phyloP scores from a whole-genome alignment of 2,113 vertebrate genomes.

The Hippocampus mohnikei region DNA sequence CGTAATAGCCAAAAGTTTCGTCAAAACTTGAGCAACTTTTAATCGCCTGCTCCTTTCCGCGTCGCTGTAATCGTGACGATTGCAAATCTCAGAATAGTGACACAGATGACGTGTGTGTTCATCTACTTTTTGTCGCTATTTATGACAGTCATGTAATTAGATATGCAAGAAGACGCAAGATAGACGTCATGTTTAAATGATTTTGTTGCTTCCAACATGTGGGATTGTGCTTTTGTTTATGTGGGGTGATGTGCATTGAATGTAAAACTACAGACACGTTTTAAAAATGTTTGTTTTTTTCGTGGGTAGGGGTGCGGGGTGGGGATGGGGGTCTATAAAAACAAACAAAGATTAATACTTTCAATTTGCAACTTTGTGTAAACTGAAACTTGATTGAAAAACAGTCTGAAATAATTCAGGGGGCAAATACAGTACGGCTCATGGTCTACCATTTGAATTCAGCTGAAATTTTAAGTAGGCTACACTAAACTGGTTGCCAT shows the following conservation, averaged over 20 bases:
- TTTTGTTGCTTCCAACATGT: background rate
- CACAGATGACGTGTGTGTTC: background rate
- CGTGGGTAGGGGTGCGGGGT: accelerated
- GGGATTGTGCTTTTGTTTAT: background rate
- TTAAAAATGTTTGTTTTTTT: too few relatives aligned
- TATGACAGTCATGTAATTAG: background rate
- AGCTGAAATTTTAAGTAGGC: too few relatives aligned
- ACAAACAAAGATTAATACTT: too few relatives aligned
- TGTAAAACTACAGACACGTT: too few relatives aligned
- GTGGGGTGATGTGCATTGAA: background rate
- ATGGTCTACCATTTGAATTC: too few relatives aligned
- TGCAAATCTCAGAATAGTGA: background rate
- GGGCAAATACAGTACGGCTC: too few relatives aligned
- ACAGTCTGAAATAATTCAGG: too few relatives aligned
- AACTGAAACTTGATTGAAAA: too few relatives aligned
- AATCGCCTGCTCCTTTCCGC: background rate
- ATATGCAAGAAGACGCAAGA: background rate
- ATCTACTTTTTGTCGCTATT: background rate
- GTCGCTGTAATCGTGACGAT: background rate
- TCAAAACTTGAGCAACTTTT: background rate
- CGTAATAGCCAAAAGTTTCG: background rate
- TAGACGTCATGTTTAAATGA: background rate
- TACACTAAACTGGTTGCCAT: too few relatives aligned
- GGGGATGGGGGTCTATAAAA: too few relatives aligned
- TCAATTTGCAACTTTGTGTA: too few relatives aligned